Conservation (phyloP, 2,113 vertebrate genomes). For the Baryphthengus martii region DNA sequence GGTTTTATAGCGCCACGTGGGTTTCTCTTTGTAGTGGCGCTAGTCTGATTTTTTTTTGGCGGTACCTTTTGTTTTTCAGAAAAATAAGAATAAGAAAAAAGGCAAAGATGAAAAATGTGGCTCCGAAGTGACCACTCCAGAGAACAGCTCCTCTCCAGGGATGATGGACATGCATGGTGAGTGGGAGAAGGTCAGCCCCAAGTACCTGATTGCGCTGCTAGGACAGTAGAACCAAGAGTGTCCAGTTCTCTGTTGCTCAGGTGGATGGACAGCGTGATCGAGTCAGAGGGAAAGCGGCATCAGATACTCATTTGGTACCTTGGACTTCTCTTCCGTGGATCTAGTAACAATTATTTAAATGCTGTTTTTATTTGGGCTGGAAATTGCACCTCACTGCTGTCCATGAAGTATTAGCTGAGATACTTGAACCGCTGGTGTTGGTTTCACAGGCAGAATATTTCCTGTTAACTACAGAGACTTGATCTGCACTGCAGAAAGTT, state of each 20-base stretch:
- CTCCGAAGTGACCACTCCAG: conserved; percentile 92
- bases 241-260: neutral
- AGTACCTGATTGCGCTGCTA: neutral
- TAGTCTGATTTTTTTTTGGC: neutral
- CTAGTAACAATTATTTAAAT: neutral
- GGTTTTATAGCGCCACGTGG: neutral
- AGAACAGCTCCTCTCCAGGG: conserved; percentile 96
- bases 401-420: neutral
- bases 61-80: conserved; percentile 73
- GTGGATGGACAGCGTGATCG: neutral
- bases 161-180: conserved; percentile 99
- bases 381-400: neutral
- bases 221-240: neutral
- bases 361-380: neutral
- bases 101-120: conserved; percentile 95
- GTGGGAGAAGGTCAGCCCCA: conserved; percentile 28
- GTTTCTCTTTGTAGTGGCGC: neutral
- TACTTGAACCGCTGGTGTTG: neutral
- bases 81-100: conserved; percentile 96
- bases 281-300: neutral
- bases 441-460: neutral
- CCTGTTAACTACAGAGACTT: neutral
- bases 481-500: neutral
- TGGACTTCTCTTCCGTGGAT: neutral
- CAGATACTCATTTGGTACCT: neutral